Conservation (phyloP, 2,797 vertebrate genomes). For the Benthosema pterotum region DNA sequence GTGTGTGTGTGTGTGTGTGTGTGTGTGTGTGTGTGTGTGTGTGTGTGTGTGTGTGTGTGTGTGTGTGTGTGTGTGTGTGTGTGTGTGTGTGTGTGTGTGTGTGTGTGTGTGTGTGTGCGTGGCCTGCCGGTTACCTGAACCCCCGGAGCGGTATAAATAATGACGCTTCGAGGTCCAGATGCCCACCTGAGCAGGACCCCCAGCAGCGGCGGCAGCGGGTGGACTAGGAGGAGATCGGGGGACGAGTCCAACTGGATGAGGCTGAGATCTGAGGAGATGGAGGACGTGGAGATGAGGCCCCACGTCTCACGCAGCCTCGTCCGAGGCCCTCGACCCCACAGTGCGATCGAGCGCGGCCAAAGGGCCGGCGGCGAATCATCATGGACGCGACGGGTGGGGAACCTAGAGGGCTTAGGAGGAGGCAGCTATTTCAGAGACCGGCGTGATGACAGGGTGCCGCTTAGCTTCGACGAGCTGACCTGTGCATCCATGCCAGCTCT, state of each 20-base stretch:
- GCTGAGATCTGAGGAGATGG: constrained; percentile 18
- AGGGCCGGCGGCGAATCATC: constrained; percentile 72
- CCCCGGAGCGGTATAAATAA: constrained; percentile 19
- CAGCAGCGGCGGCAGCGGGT: too few species aligned
- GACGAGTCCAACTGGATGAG: constrained; percentile 69
- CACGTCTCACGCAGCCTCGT: constrained; percentile 20
- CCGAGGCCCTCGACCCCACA: constrained; percentile 65
- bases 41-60: too few species aligned
- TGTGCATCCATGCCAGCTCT: constrained; percentile 57
- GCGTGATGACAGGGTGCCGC: constrained; percentile 15
- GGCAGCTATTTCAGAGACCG: constrained; percentile 9
- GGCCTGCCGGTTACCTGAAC: constrained; percentile 53
- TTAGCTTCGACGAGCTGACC: constrained; percentile 44
- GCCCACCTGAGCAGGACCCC: constrained; percentile 54
- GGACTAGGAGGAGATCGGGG: constrained; percentile 75
- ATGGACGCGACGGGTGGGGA: constrained; percentile 71
- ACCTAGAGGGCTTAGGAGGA: constrained; percentile 54
- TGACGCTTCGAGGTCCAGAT: constrained; percentile 65
- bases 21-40: too few species aligned
- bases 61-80: too few species aligned
- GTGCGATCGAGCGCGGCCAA: constrained; percentile 73
- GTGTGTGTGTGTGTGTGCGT: too few species aligned
- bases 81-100: constrained; percentile 12
- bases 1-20: too few species aligned
- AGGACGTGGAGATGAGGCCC: constrained; percentile 42